A percentile compares a stretch with the other conserved stretches of the same genome.
These are phyloP conservation scores for Sternarchorhynchus goeldii DNA, from an alignment of 2,797 vertebrate species.

Conservation along the genomic window DNA sequence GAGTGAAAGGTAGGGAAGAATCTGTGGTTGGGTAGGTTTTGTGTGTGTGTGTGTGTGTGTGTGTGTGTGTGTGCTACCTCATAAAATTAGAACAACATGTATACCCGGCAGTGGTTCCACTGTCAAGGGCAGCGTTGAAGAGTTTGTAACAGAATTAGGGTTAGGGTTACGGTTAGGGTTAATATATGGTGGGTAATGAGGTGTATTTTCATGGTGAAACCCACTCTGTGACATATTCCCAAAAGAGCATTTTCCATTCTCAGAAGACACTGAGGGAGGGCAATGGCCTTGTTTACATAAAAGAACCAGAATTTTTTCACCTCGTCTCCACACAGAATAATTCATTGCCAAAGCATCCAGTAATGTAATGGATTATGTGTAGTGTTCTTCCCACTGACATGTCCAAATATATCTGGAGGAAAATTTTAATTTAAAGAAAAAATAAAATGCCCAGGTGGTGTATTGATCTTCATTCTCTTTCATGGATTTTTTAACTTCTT, in stretches of 20 bases:
- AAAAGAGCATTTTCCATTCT: slow-evolving; percentile 12
- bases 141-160: slow-evolving; percentile 28
- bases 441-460: background rate
- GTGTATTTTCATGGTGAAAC: slow-evolving; percentile 28
- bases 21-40: background rate
- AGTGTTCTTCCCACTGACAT: slow-evolving; percentile 8
- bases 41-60: slow-evolving; percentile 23
- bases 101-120: slow-evolving; percentile 19
- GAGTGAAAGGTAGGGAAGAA: background rate
- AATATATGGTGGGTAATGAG: slow-evolving; percentile 4
- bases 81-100: slow-evolving; percentile 43
- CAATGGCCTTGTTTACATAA: slow-evolving; percentile 2
- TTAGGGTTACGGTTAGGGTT: no score
- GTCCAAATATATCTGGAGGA: background rate
- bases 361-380: slow-evolving; percentile 22
- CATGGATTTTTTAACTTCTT: background rate
- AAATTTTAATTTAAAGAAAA: background rate
- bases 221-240: slow-evolving; percentile 14
- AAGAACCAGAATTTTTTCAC: background rate
- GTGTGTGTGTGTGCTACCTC: slow-evolving; percentile 16
- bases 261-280: background rate
- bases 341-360: slow-evolving; percentile 30
- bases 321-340: slow-evolving; percentile 10
- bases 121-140: slow-evolving; percentile 27
- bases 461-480: background rate